Evolutionary conservation across 2,888 invertebrate species (phyloP), one percentile per base, ranked within the genome.

Genomic region (Capitulum mitella): DNA sequence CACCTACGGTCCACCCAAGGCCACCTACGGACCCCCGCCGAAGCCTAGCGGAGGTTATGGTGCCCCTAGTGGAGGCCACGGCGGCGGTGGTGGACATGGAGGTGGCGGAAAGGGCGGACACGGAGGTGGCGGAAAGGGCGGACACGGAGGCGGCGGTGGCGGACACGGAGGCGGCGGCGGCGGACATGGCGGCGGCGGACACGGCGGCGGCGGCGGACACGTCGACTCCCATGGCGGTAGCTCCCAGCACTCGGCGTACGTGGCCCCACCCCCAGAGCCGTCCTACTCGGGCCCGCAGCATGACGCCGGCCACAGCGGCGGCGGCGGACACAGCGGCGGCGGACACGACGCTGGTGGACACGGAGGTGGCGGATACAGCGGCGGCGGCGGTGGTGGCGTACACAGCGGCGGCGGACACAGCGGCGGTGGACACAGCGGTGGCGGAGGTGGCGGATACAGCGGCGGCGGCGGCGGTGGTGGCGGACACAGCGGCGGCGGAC

Each of bases 1-100:
- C 6, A 76, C 46, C 1, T 76, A 76, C 76, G 76, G 76, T 29
- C 76, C 76, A 3, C 76, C 70, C 32, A 70, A 70, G 70, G 22
- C 70, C 19, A 29, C 37, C 70, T 70, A 70, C 32, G 70, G 70
- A 37, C 70, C 70, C 5, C 70, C 70, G 6, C 70, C 70, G 10
- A 70, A 70, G 37, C 70, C 70, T 2, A 76, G 46, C 76, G 43
- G 46, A 29, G 3, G 19, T 16, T 76, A 76, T 19, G 76, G 76
- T 29, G 46, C 76, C 14, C 76, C 76, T 29, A 46, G 16, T 10
- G 70, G 6, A 43, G 43, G 40, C 12, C 70, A 70, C 10, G 70
- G 37, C 22, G 58, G n/a, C n/a, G 64, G 19, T 34, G 64, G 64
- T 1, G 64, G 64, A 34, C 64, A 64, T 29, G 64, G 64, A 34